Evolutionary conservation across 1,140 invertebrate species (phyloP), one percentile per base, ranked within the genome.

Genomic region (Magallana angulata): DNA sequence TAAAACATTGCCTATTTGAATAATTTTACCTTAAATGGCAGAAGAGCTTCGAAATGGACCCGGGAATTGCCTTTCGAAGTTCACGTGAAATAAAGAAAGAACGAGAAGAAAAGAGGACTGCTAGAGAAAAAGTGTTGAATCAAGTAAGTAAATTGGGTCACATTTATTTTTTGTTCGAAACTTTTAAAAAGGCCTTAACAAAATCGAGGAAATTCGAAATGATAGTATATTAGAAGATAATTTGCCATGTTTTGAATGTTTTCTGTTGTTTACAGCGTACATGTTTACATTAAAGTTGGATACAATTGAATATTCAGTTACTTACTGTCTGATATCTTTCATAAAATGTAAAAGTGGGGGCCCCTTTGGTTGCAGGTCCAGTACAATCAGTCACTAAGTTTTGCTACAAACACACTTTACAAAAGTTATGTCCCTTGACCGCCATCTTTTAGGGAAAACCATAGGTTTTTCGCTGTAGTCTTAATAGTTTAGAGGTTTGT

Each of bases 121-220:
- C 30, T 24, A 59, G 57, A 14, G 57, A 82, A 82, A 82, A 58
- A 3, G n/a, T 84, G 18, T 62, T 84, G n/a, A 84, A 84, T 60
- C 36, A 30, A n/a, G n/a, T 60, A 84, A 60, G 7, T 76, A 9
- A 1, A 12, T 58, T 57, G 16, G 3, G 2, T 14, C 30, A 71
- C 24, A 30, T 30, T 11, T 71, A 30, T 5, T 4, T 7, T 18
- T 24, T 18, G 24, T 7, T 9, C 18, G 8, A n/a, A 4, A n/a
- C n/a, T 24, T 68, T 24, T 6, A 11, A 9, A 1, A 9, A 1
- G 8, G 4, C 7, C 8, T 24, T 6, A 30, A 71, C 18, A 36
- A 11, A 14, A 4, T 11, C 24, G 68, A 71, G 68, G n/a, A 71
- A 71, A 71, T 71, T 71, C 68, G 68, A 71, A 71, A 71, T 71